Evolutionary conservation across 2,797 vertebrate species (phyloP).

Genomic region (Lutjanus argentimaculatus): DNA sequence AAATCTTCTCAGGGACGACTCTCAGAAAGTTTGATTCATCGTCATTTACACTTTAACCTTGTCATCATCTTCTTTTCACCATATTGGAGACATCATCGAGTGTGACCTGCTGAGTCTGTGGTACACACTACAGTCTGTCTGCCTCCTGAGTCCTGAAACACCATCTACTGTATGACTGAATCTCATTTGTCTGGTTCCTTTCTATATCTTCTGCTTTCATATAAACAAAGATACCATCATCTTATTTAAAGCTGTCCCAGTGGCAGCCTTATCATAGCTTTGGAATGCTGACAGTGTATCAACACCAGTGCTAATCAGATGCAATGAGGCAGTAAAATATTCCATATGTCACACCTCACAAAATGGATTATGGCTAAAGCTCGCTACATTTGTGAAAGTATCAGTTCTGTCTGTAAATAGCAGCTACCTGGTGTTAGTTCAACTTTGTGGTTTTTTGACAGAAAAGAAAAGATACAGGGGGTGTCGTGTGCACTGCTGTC

Average conservation of each 20-base stretch:
- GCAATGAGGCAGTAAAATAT: constrained; percentile 66
- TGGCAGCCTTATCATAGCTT: constrained; percentile 51
- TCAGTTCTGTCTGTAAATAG: constrained; percentile 28
- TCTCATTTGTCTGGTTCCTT: constrained; percentile 30
- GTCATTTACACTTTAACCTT: background rate
- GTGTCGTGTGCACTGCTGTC: background rate
- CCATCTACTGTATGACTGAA: background rate
- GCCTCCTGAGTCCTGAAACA: constrained; percentile 24
- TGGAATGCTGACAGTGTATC: constrained; percentile 55
- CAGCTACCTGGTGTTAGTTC: constrained; percentile 27
- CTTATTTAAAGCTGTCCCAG: constrained; percentile 57
- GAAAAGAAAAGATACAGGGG: constrained; percentile 13
- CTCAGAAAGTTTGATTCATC: background rate
- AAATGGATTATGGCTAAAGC: constrained; percentile 54
- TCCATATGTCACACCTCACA: constrained; percentile 59
- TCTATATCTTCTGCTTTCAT: constrained; percentile 38
- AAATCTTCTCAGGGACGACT: background rate
- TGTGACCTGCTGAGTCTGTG: constrained; percentile 18
- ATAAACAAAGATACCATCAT: constrained; percentile 66
- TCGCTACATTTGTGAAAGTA: constrained; percentile 29
- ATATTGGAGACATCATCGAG: background rate
- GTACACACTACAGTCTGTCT: constrained; percentile 13
- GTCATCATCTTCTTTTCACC: background rate
- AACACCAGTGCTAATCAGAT: constrained; percentile 59
- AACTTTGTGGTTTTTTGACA: constrained; percentile 16